Conservation (phyloP, 2,888 invertebrate genomes). For the Thymelicus acteon region DNA sequence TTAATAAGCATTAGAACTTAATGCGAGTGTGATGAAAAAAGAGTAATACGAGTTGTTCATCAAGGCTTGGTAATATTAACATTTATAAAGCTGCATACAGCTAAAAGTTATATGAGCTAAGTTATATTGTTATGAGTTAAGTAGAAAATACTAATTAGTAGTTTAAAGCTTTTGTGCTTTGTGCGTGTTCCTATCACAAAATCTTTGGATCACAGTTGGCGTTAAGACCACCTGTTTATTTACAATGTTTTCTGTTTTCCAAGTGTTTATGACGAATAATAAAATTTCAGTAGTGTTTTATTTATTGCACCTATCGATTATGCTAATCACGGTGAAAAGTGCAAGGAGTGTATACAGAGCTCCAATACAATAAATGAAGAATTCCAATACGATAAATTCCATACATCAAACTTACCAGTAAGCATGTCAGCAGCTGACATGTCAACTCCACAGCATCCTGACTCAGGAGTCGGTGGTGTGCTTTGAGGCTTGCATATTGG, state of each 20-base stretch:
- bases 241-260: too few relatives aligned
- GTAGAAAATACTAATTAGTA: too few relatives aligned
- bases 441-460: conserved; percentile 72
- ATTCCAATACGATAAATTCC: not conserved
- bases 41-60: not conserved
- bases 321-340: too few relatives aligned
- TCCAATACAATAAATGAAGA: not conserved
- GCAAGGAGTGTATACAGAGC: not conserved
- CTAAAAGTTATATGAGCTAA: not conserved
- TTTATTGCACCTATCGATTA: too few relatives aligned
- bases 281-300: too few relatives aligned
- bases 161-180: too few relatives aligned
- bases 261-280: too few relatives aligned
- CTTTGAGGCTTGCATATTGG: conserved; percentile 57
- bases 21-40: not conserved
- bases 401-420: conserved; percentile 57
- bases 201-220: too few relatives aligned
- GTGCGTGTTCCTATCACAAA: too few relatives aligned
- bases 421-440: conserved; percentile 61
- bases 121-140: too few relatives aligned
- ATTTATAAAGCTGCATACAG: not conserved
- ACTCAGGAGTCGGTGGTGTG: conserved; percentile 62
- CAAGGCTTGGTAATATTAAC: not conserved
- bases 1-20: not conserved
- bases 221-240: too few relatives aligned